A percentile compares a stretch with the other conserved stretches of the same genome.
phyloP scores from a whole-genome alignment of 1,140 invertebrate species.

The Drosophila kepulauana region DNA sequence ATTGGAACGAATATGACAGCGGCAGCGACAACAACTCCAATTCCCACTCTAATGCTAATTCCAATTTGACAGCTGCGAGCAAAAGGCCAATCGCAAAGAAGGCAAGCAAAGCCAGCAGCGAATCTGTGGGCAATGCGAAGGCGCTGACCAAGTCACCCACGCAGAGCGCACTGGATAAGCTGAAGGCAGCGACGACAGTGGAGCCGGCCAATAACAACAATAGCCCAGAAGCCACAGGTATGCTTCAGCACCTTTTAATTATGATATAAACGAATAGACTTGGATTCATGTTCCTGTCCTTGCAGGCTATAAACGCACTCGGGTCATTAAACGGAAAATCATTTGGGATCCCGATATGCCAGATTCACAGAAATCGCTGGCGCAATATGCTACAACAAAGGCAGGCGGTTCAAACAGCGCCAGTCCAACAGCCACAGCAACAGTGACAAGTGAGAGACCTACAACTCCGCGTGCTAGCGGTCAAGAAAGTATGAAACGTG shows the following conservation, averaged over 20 bases:
- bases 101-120: conserved; percentile 7
- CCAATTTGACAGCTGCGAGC: conserved; percentile 3
- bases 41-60: conserved; percentile 8
- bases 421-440: conserved; percentile 16
- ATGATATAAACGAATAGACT: no score
- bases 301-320: conserved; percentile 85
- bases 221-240: conserved; percentile 40
- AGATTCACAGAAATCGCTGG: conserved; percentile 85
- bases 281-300: not conserved
- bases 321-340: conserved; percentile 89
- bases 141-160: conserved; percentile 43
- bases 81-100: conserved; percentile 31
- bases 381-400: conserved; percentile 71
- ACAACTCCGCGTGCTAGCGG: not conserved
- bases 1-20: conserved; percentile 79
- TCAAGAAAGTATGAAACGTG: conserved; percentile 30
- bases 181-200: conserved; percentile 7
- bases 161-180: conserved; percentile 17
- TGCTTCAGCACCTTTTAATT: not conserved
- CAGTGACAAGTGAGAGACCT: not conserved
- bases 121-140: conserved; percentile 41
- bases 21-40: conserved; percentile 34
- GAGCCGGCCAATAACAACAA: conserved; percentile 1
- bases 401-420: conserved; percentile 1
- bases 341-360: conserved; percentile 90